Evolutionary conservation across 2,888 invertebrate species (phyloP).

Genomic region (Acanthosoma haemorrhoidale): DNA sequence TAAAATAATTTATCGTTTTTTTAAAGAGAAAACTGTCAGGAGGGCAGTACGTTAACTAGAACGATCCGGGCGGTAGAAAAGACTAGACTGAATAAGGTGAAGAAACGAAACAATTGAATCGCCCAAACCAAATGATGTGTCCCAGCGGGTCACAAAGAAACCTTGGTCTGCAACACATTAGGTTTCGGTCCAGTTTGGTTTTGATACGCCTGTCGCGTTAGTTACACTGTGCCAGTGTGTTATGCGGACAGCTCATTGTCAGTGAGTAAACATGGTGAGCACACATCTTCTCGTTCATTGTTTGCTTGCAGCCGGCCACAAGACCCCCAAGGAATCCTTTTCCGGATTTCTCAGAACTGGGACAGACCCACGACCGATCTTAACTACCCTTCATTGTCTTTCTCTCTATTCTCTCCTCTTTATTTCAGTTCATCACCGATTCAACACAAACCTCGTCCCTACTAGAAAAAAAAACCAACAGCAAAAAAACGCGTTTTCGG

Average conservation of each 20-base stretch:
- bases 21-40: too few relatives aligned
- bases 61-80: too few relatives aligned
- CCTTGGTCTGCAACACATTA: background rate
- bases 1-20: too few relatives aligned
- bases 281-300: background rate
- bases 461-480: too few relatives aligned
- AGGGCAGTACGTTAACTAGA: too few relatives aligned
- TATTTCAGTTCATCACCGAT: background rate
- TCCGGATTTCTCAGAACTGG: background rate
- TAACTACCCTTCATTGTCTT: background rate
- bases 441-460: too few relatives aligned
- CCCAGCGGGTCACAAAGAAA: background rate
- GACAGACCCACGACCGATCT: background rate
- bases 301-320: background rate
- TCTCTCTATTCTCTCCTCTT: background rate
- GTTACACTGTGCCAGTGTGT: too few relatives aligned
- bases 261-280: background rate
- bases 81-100: too few relatives aligned
- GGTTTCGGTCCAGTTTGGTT: background rate
- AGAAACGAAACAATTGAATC: background rate
- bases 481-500: too few relatives aligned
- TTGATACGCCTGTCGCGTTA: background rate
- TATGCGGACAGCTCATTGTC: too few relatives aligned
- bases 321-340: background rate
- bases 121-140: slow-evolving; percentile 1